Evolutionary conservation across 2,113 vertebrate genomes (phyloP), one percentile per base, ranked within the genome.

Genomic region (Osmerus mordax): DNA sequence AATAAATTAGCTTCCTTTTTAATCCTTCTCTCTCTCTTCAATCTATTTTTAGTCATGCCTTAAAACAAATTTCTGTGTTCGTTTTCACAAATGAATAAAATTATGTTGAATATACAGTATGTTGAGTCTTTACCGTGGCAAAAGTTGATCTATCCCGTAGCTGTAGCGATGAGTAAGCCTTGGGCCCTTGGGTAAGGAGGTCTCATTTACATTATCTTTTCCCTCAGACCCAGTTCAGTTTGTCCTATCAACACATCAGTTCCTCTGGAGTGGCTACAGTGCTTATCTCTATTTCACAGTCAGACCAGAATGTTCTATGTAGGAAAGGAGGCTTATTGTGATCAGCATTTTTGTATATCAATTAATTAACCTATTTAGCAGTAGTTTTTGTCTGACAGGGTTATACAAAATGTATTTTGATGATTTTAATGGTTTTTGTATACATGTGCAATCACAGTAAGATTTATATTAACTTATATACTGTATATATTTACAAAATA

Each of bases 161-260:
- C 29, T 18, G 62, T 32, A 3, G 28, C 13, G 32, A 64, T 64
- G 60, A 62, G 21, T 28, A 16, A 29, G 32, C 62, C 29, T 14
- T 29, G 62, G 29, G 62, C 28, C 16, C 62, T 29, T 4, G 16
- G 4, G 15, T 62, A 62, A 64, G 61, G 61, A 32, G 61, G 61
- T 29, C 21, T 62, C 61, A 21, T 25, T 28, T 21, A 25, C 16
- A 9, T 36, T 64, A 64, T 64, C 62, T 64, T 36, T 13, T 36
- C 16, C 29, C 62, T 64, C 62, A 28, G 16, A 5, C 15, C 29
- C 62, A 32, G 29, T 62, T 64, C 62, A 36, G 62, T 64, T 64
- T 25, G 25, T 16, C 29, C 62, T 64, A 64, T 64, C 62, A 18
- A 64, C 62, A 25, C 28, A 64, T 64, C 62, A 32, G 14, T 18